Evolutionary conservation across 2,888 invertebrate genomes (phyloP).

Genomic region (Physocephala rufipes): DNA sequence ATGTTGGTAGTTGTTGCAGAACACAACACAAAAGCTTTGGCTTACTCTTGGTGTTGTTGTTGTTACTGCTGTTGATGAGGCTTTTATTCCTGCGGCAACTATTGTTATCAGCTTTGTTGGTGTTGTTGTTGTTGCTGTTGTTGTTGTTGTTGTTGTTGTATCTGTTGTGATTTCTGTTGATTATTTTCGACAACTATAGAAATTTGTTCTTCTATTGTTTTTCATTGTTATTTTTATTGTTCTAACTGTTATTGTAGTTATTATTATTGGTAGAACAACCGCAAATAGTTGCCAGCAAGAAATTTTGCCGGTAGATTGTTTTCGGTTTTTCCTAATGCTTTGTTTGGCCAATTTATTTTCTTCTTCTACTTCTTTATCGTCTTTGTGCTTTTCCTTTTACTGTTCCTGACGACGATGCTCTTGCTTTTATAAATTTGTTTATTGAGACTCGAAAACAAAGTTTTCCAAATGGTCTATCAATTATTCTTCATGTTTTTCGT

Average conservation of each 20-base stretch:
- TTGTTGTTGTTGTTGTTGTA: not conserved
- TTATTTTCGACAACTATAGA: conserved; percentile 26
- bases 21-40: too few species aligned
- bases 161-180: conserved; percentile 24
- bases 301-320: conserved; percentile 21
- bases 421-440: not conserved
- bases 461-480: not conserved
- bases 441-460: too few species aligned
- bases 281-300: conserved; percentile 1
- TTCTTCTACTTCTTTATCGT: not conserved
- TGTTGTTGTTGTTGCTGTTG: too few species aligned
- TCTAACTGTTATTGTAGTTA: conserved; percentile 13
- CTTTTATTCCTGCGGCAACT: too few species aligned
- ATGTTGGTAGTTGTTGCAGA: too few species aligned
- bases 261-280: conserved; percentile 35
- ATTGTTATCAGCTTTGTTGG: not conserved
- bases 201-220: conserved; percentile 31
- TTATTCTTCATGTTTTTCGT: not conserved
- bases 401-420: not conserved
- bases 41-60: too few species aligned
- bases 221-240: conserved; percentile 26
- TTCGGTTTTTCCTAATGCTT: not conserved
- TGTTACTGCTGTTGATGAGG: too few species aligned
- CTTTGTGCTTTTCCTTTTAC: not conserved
- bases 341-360: not conserved